Percentiles rank a stretch among this genome's conserved stretches.
These are phyloP conservation scores for Tetragonula clypearis DNA, from an alignment of 1,140 invertebrate genomes.

Conservation along the genomic window DNA sequence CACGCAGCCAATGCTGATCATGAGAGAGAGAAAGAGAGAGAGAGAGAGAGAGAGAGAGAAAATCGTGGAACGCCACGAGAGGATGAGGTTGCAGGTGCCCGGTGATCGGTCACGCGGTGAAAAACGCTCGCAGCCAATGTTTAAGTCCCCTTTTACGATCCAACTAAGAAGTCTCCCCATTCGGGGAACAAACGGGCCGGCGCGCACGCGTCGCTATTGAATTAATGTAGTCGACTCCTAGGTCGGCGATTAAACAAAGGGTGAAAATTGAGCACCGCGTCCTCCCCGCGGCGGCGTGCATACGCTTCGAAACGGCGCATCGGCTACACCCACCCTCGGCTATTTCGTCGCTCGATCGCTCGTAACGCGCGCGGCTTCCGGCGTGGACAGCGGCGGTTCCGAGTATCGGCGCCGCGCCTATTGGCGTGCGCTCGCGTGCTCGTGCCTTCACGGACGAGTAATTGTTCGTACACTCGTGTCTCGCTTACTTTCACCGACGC, in stretches of 20 bases:
- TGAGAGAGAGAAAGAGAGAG: neutral
- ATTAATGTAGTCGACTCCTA: slow-evolving; percentile 79
- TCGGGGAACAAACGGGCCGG: slow-evolving; percentile 17
- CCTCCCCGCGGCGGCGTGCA: slow-evolving; percentile 35
- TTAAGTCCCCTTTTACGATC: neutral
- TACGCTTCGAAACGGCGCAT: slow-evolving; percentile 14
- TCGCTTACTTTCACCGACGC: neutral
- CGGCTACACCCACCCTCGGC: slow-evolving; percentile 10
- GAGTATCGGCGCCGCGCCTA: neutral
- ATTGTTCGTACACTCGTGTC: neutral
- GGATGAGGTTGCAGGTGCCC: slow-evolving; percentile 28
- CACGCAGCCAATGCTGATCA: neutral
- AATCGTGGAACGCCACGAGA: neutral
- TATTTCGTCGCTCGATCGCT: slow-evolving; percentile 45
- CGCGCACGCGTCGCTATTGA: slow-evolving; percentile 75
- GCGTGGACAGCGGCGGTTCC: slow-evolving; percentile 21
- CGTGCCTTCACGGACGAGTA: neutral
- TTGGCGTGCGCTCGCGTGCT: neutral
- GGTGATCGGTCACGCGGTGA: neutral
- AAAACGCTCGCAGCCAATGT: slow-evolving; percentile 2
- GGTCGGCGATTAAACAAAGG: slow-evolving; percentile 80
- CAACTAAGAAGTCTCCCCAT: slow-evolving; percentile 50
- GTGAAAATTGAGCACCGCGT: slow-evolving; percentile 76
- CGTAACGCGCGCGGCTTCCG: slow-evolving; percentile 50
- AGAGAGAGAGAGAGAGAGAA: neutral